A percentile compares a stretch with the other conserved stretches of the same genome.
Evolutionary conservation across 2,113 vertebrate species (phyloP).

Genomic region (Phyllostomus discolor): DNA sequence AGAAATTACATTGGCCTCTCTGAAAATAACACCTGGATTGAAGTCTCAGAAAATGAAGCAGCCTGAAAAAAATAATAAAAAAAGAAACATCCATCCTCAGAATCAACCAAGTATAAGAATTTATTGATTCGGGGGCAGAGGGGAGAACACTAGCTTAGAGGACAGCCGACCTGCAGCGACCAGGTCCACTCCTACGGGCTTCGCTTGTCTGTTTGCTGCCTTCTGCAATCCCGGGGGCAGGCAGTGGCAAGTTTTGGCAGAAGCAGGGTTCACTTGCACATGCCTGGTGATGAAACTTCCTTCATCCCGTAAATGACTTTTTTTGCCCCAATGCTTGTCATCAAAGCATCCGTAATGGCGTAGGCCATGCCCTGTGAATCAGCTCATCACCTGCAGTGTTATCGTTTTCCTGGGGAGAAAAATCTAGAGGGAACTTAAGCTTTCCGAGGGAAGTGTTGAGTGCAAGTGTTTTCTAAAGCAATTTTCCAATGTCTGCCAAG

Average conservation of each 20-base stretch:
- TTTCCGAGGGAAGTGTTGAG: neutral
- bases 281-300: neutral
- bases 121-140: neutral
- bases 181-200: neutral
- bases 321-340: neutral
- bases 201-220: neutral
- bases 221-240: neutral
- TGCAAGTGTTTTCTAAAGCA: neutral
- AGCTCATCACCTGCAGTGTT: neutral
- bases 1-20: slow-evolving; percentile 47
- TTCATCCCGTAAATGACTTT: neutral
- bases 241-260: neutral
- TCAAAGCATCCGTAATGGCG: neutral
- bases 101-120: slow-evolving; percentile 37
- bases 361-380: neutral
- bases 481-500: neutral
- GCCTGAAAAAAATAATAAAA: neutral
- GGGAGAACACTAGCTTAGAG: neutral
- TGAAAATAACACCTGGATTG: slow-evolving; percentile 40
- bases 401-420: neutral
- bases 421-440: neutral
- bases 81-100: slow-evolving; percentile 36
- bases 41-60: slow-evolving; percentile 15
- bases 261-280: neutral
- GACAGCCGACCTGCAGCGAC: neutral